Percentiles rank a stretch among this genome's conserved stretches.
Conservation (phyloP, 2,888 invertebrate species). For the Heliconius aoede region DNA sequence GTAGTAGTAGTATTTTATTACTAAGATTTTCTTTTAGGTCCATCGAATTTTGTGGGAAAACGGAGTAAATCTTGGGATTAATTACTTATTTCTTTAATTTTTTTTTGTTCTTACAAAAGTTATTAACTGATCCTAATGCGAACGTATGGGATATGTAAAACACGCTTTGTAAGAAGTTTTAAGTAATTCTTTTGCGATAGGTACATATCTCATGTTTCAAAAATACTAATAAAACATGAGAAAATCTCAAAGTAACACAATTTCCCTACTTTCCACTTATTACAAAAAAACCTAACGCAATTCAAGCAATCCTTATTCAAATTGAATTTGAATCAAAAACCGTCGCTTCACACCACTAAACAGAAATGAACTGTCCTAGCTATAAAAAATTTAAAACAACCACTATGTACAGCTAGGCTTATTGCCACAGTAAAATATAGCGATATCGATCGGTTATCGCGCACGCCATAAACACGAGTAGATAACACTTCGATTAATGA, state of each 20-base stretch:
- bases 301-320: neutral
- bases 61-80: neutral
- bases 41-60: neutral
- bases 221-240: neutral
- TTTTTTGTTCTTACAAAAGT: too few species aligned
- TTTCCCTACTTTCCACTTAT: neutral
- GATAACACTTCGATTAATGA: conserved; percentile 47
- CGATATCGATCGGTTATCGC: conserved; percentile 35
- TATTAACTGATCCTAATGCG: too few species aligned
- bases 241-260: neutral
- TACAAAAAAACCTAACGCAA: neutral
- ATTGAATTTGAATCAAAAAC: neutral
- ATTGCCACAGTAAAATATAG: conserved; percentile 3
- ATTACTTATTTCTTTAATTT: too few species aligned
- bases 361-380: neutral
- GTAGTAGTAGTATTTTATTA: neutral
- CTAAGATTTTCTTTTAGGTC: neutral
- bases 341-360: neutral
- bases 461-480: conserved; percentile 34
- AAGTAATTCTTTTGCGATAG: neutral
- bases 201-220: neutral
- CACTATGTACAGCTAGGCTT: neutral
- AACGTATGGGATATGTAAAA: neutral
- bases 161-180: neutral
- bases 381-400: neutral